These are phyloP conservation scores for Spialia ferax DNA, from an alignment of 2,888 invertebrate genomes.

Conservation along the genomic window DNA sequence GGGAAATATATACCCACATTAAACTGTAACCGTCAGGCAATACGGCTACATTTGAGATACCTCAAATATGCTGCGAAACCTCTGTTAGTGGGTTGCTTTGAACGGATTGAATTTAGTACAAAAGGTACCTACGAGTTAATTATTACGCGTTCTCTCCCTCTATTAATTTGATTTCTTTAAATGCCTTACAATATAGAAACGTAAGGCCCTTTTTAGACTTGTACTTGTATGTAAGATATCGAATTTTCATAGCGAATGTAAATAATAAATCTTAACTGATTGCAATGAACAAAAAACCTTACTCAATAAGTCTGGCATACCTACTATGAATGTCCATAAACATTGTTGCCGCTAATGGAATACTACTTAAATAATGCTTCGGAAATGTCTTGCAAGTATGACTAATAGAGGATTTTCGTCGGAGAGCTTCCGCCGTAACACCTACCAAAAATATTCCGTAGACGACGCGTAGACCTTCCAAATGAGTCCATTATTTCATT, in stretches of 20 bases:
- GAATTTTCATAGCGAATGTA: background rate
- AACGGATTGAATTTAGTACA: slow-evolving; percentile 11
- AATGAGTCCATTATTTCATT: slow-evolving; percentile 81
- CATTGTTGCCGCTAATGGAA: background rate
- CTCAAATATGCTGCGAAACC: slow-evolving; percentile 23
- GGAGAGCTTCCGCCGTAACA: slow-evolving; percentile 63
- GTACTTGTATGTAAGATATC: background rate
- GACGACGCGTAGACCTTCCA: slow-evolving; percentile 67
- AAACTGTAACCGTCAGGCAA: slow-evolving; percentile 16
- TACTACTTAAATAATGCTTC: slow-evolving; percentile 11
- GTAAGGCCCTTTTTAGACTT: background rate
- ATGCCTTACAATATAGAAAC: background rate
- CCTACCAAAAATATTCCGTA: slow-evolving; percentile 66
- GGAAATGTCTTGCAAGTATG: slow-evolving; percentile 21
- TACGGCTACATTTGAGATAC: slow-evolving; percentile 24
- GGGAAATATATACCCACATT: slow-evolving; percentile 31
- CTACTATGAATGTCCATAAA: background rate
- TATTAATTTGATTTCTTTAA: background rate
- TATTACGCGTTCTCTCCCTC: background rate
- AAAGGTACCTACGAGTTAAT: slow-evolving; percentile 12
- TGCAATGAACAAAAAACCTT: background rate
- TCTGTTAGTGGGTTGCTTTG: slow-evolving; percentile 8
- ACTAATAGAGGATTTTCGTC: slow-evolving; percentile 16
- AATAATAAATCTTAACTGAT: background rate
- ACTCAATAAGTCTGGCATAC: background rate